Conservation (phyloP, 2,113 vertebrate species). For the Chunga burmeisteri region DNA sequence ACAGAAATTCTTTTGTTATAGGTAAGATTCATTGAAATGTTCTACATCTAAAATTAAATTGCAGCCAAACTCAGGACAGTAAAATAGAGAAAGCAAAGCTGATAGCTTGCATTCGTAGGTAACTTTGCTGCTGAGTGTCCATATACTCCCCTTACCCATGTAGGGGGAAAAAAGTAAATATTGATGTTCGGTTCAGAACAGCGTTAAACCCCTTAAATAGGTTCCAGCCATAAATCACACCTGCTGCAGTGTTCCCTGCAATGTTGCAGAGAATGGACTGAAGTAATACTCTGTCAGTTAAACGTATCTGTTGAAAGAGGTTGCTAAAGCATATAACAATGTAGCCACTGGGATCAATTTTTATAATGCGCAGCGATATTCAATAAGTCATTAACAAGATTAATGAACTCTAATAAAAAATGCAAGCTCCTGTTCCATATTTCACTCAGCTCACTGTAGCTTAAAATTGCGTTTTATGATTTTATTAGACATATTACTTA, state of each 20-base stretch:
- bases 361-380: not conserved
- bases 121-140: not conserved
- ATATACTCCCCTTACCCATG: not conserved
- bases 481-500: constrained; percentile 53
- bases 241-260: not conserved
- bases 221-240: not conserved
- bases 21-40: not conserved
- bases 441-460: constrained; percentile 39
- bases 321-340: constrained; percentile 15
- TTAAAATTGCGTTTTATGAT: constrained; percentile 58
- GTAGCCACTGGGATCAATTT: constrained; percentile 45
- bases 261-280: not conserved
- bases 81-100: not conserved
- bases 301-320: not conserved
- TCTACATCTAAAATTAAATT: not conserved
- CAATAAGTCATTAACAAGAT: constrained; percentile 67
- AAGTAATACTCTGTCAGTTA: not conserved
- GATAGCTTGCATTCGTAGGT: not conserved
- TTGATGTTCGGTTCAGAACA: not conserved
- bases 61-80: not conserved
- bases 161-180: not conserved
- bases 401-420: constrained; percentile 62
- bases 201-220: not conserved
- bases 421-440: constrained; percentile 14
- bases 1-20: not conserved